These are phyloP conservation scores for Caenorhabditis briggsae DNA, from an alignment of 1,140 invertebrate genomes.

Conservation along the genomic window DNA sequence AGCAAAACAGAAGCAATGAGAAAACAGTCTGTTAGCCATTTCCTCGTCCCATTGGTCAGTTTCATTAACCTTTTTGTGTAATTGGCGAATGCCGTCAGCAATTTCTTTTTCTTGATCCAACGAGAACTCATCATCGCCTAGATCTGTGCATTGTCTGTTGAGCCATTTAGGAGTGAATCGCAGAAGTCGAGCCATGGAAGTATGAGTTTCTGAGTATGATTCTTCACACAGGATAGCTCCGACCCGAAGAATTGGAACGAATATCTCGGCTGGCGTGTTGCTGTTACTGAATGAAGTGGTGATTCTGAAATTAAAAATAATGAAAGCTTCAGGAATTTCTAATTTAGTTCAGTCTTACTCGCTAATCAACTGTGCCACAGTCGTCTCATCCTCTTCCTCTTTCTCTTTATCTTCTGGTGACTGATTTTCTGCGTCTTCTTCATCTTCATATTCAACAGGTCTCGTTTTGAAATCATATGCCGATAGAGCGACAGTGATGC, in stretches of 20 bases:
- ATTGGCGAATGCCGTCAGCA: background rate
- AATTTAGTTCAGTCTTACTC: too few relatives aligned
- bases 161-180: constrained; percentile 21
- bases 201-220: background rate
- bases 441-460: constrained; percentile 18
- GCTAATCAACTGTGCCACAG: too few relatives aligned
- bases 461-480: constrained; percentile 39
- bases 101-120: background rate
- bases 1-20: background rate
- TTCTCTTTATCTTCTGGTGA: background rate
- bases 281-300: background rate
- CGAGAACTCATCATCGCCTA: background rate
- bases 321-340: too few relatives aligned
- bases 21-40: background rate
- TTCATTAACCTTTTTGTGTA: constrained; percentile 17
- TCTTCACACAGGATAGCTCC: constrained; percentile 26
- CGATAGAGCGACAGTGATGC: background rate
- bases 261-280: background rate
- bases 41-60: constrained; percentile 1
- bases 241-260: background rate
- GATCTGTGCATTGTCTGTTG: background rate
- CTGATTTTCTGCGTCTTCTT: background rate
- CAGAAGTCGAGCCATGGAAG: background rate
- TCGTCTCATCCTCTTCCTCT: background rate
- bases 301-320: constrained; percentile 23